Base-by-base conservation (phyloP, 2,113 vertebrate genomes). In the Hypanus sabinus region DNA sequence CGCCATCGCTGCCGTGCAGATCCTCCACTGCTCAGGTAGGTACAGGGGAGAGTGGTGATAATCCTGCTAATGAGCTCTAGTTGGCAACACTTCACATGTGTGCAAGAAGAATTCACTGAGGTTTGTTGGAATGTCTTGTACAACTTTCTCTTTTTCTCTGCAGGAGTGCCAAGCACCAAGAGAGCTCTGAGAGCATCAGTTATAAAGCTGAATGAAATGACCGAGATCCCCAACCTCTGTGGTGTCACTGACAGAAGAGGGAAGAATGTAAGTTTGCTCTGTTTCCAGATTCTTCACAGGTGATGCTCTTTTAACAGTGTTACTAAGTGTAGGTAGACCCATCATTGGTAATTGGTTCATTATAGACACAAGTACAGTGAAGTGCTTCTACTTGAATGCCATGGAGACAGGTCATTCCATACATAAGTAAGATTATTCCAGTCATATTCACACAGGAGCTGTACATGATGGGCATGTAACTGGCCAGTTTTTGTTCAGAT, bases 11-110 rank as follows among this genome's bases (percentile, higher is more conserved):
- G 91, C 70, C 2, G 33, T 93, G 36, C 91, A 93, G 70, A 93
- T 93, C 70, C 91, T 93, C 68, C 91, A 93, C 22, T 93, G 91
- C 70, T 93, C 91, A 93, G 91, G 91, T 93, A 93, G 20, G 68
- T 73, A 46, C 91, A 30, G 36, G 68, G 71, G 91, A 93, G 91
- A 93, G 36, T 20, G 22, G 16, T 22, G 3, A 24, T 46, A 46
- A 46, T 46, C 46, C 46, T 3, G 46, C 46, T 38, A 73, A 12
- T 55, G 33, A 93, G 68, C 68, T 24, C 16, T 36, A 71, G 2
- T 92, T 18, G 5, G 16, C 22, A 2, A 68, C 36, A 73, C 11
- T 12, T 92, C 2, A 92, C 65, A n/a, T 11, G 11, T 46, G 20
- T 55, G 11, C 6, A 7, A 55, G 55, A 55, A 93, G 0, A 93